A percentile compares a stretch with the other conserved stretches of the same genome.
Conservation (phyloP, 2,113 vertebrate species). For the Oreochromis spilurus region DNA sequence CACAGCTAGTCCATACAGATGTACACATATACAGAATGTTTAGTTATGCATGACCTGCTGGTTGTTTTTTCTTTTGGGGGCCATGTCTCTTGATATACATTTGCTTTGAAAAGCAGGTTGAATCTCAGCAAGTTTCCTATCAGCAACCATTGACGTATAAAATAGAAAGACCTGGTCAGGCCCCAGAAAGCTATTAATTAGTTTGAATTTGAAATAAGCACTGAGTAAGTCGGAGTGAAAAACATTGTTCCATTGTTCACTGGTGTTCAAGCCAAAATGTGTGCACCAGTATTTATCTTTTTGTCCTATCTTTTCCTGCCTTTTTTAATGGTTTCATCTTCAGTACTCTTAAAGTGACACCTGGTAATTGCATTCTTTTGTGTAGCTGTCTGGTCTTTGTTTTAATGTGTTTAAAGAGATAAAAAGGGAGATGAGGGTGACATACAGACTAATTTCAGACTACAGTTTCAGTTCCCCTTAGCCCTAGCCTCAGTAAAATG, state of each 20-base stretch:
- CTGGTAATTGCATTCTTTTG: not conserved
- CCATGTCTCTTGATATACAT: not conserved
- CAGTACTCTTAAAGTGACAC: not conserved
- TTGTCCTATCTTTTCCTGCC: not conserved
- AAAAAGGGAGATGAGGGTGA: not conserved
- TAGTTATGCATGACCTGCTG: not conserved
- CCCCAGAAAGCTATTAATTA: not conserved
- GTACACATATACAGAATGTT: not conserved
- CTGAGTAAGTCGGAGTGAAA: not conserved
- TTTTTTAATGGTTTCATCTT: not conserved
- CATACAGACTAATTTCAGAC: not conserved
- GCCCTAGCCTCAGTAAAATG: not conserved
- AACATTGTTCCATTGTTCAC: not conserved
- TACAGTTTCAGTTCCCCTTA: conserved; percentile 16
- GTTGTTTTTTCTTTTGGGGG: not conserved
- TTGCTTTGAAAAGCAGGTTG: accelerated
- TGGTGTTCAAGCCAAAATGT: not conserved
- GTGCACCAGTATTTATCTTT: not conserved
- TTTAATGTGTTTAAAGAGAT: not conserved
- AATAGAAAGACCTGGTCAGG: not conserved
- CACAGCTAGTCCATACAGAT: not conserved
- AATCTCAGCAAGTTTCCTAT: not conserved
- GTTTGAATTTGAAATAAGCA: not conserved
- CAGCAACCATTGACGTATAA: not conserved
- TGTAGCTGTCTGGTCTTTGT: not conserved